Conservation (phyloP, 2,113 vertebrate genomes). For the Pyxicephalus adspersus region DNA sequence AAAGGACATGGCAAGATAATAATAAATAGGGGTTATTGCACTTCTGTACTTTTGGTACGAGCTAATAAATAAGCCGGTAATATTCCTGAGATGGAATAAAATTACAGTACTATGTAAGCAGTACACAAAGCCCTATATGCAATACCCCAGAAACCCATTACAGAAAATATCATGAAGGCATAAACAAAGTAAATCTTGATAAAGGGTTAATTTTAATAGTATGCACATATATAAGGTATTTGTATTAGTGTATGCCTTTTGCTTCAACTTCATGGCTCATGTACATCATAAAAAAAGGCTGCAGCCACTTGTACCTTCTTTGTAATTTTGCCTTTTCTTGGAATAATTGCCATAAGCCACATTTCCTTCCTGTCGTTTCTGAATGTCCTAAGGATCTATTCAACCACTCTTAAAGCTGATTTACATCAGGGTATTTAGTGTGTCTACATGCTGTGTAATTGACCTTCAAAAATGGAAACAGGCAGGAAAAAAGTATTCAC, state of each 20-base stretch:
- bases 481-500: slow-evolving; percentile 38
- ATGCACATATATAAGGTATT: background rate
- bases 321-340: slow-evolving; percentile 41
- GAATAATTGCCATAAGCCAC: slow-evolving; percentile 53
- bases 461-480: slow-evolving; percentile 48
- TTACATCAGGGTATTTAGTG: slow-evolving; percentile 45
- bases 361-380: slow-evolving; percentile 49
- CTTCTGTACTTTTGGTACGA: no score
- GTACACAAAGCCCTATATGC: no score
- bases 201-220: no score
- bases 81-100: no score
- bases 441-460: slow-evolving; percentile 52
- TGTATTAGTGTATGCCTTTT: slow-evolving; percentile 5
- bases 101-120: no score
- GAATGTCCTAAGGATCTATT: slow-evolving; percentile 50
- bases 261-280: slow-evolving; percentile 21
- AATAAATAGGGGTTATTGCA: no score
- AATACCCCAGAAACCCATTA: no score
- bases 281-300: slow-evolving; percentile 35
- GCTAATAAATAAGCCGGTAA: no score
- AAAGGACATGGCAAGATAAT: no score
- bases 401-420: slow-evolving; percentile 53
- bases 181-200: no score
- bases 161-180: no score
- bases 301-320: slow-evolving; percentile 43